phyloP scores from a whole-genome alignment of 1,140 invertebrate genomes.

The Argopecten irradians region DNA sequence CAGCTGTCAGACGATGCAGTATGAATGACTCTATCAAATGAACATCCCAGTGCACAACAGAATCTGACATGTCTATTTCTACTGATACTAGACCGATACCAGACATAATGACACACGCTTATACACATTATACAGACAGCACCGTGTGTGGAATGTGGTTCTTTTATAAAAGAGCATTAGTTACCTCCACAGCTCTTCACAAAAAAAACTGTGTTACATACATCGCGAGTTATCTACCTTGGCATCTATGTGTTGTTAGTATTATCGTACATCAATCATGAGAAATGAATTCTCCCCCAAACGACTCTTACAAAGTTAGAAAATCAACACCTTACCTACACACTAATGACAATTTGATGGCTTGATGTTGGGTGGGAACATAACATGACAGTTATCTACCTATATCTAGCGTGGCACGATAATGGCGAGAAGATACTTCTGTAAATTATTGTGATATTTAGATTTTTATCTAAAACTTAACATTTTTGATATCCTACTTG shows the following conservation, averaged over 20 bases:
- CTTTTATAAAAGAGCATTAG: background rate
- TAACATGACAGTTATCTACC: background rate
- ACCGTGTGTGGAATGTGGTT: background rate
- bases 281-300: background rate
- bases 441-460: no score
- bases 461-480: no score
- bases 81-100: no score
- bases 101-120: background rate
- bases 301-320: background rate
- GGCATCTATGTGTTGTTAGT: no score
- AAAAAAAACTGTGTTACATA: background rate
- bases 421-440: no score
- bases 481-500: no score
- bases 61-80: no score
- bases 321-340: background rate
- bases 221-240: background rate
- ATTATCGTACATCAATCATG: background rate
- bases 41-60: no score
- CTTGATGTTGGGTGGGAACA: background rate
- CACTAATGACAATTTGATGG: background rate
- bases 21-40: no score
- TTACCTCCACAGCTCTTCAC: background rate
- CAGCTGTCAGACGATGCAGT: no score
- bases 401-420: background rate
- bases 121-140: background rate